Evolutionary conservation across 2,797 vertebrate genomes (phyloP).

Genomic region (Tachyglossus aculeatus): DNA sequence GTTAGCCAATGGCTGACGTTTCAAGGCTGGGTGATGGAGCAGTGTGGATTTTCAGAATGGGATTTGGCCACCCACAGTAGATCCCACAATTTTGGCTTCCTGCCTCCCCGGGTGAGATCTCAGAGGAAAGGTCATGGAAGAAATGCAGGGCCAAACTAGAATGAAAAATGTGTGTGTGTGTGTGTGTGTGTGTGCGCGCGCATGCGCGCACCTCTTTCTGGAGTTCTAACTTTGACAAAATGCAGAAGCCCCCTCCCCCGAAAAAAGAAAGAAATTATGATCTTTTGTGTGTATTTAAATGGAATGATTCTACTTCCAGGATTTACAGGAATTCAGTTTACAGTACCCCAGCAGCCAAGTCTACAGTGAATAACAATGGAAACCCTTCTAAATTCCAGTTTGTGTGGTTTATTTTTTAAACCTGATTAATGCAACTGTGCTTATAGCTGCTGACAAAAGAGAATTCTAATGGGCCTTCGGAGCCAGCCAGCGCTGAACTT

Average conservation of each 20-base stretch:
- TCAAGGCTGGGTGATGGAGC: conserved; percentile 66
- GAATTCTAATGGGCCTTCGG: no score
- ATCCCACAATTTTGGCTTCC: not conserved
- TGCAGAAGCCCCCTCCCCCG: conserved; percentile 61
- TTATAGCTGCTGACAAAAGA: no score
- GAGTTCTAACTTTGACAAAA: conserved; percentile 75
- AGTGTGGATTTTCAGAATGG: conserved; percentile 41
- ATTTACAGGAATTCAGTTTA: not conserved
- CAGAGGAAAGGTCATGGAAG: conserved; percentile 41
- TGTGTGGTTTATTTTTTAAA: not conserved
- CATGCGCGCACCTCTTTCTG: no score
- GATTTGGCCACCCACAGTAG: conserved; percentile 67
- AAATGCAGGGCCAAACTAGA: conserved; percentile 52
- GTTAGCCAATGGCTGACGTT: conserved; percentile 74
- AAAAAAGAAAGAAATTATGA: conserved; percentile 42
- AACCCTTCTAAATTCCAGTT: not conserved
- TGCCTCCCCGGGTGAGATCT: conserved; percentile 8
- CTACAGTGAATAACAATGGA: not conserved
- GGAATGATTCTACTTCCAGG: conserved; percentile 25
- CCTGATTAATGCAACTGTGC: no score
- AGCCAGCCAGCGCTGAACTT: no score
- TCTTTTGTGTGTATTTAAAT: conserved; percentile 33
- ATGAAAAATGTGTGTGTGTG: conserved; percentile 50
- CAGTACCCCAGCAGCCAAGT: not conserved
- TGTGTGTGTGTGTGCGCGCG: no score